Percentiles rank a stretch among this genome's conserved stretches.
Evolutionary conservation across 2,888 invertebrate genomes (phyloP).

Genomic region (Acleris emargana): DNA sequence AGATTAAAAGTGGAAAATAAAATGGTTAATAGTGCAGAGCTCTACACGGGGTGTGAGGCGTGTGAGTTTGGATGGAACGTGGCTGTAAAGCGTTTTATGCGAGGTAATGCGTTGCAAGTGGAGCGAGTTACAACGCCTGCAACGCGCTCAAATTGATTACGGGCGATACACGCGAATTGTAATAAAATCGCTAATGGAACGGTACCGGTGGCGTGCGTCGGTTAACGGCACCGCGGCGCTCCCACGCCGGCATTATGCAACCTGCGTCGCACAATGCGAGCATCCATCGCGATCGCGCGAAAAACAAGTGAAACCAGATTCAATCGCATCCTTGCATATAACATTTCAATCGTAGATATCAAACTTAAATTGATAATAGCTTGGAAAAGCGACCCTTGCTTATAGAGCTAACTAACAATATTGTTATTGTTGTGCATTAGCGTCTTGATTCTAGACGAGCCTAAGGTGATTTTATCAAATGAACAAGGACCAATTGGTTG

Average conservation of each 20-base stretch:
- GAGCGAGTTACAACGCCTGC: conserved; percentile 66
- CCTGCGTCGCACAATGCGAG: conserved; percentile 65
- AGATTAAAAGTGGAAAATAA: conserved; percentile 55
- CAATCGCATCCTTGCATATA: conserved; percentile 40
- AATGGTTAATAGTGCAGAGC: conserved; percentile 54
- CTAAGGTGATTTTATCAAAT: too few species aligned
- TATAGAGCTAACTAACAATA: too few species aligned
- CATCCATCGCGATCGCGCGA: conserved; percentile 62
- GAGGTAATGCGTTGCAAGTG: conserved; percentile 69
- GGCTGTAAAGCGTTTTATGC: conserved; percentile 60
- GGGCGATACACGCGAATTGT: conserved; percentile 78
- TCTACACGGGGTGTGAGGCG: conserved; percentile 55
- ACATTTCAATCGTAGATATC: neutral
- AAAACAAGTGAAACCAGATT: conserved; percentile 66
- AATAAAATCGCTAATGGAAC: conserved; percentile 82
- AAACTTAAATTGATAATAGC: too few species aligned
- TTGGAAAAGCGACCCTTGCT: too few species aligned
- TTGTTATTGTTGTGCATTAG: too few species aligned
- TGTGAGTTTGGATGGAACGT: conserved; percentile 65
- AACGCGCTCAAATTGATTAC: conserved; percentile 75
- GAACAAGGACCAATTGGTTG: too few species aligned
- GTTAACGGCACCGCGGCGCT: conserved; percentile 74
- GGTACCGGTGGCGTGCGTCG: conserved; percentile 80
- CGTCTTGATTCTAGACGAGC: too few species aligned
- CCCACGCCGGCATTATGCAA: conserved; percentile 81